phyloP scores from a whole-genome alignment of 30 jellyfish, hydroid and myxozoan species.

The Phacellophora camtschatica region DNA sequence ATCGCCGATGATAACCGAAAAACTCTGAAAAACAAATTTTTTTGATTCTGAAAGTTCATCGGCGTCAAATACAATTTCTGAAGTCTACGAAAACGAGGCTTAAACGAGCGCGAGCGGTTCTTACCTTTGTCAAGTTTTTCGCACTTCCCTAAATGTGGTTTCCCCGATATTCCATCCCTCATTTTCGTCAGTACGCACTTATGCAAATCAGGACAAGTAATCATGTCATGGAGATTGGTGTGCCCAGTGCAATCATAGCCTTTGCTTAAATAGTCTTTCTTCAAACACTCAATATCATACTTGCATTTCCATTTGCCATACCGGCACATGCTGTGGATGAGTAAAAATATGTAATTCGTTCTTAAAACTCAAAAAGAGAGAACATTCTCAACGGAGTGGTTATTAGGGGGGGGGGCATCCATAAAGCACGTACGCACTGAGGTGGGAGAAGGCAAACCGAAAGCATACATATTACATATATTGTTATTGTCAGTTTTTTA shows the following conservation, averaged over 20 bases:
- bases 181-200: slow-evolving; percentile 51
- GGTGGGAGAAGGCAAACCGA: too few relatives aligned
- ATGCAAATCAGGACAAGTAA: slow-evolving; percentile 49
- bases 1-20: too few relatives aligned
- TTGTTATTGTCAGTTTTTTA: too few relatives aligned
- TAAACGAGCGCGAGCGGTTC: background rate
- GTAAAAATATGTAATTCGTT: too few relatives aligned
- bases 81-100: background rate
- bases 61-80: background rate
- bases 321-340: slow-evolving; percentile 70
- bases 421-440: too few relatives aligned
- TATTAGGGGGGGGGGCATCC: too few relatives aligned
- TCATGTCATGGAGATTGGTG: slow-evolving; percentile 55
- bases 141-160: slow-evolving; percentile 66
- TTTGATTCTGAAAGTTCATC: too few relatives aligned
- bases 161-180: slow-evolving; percentile 20
- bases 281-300: slow-evolving; percentile 44
- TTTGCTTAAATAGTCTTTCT: slow-evolving; percentile 9
- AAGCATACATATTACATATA: too few relatives aligned
- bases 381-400: too few relatives aligned
- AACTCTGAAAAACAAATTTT: too few relatives aligned
- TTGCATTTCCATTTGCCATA: slow-evolving; percentile 68
- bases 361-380: too few relatives aligned
- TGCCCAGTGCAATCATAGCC: slow-evolving; percentile 80
- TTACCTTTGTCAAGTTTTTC: slow-evolving; percentile 47